Conservation (phyloP, 2,888 invertebrate species). For the Napeogenes sylphis region DNA sequence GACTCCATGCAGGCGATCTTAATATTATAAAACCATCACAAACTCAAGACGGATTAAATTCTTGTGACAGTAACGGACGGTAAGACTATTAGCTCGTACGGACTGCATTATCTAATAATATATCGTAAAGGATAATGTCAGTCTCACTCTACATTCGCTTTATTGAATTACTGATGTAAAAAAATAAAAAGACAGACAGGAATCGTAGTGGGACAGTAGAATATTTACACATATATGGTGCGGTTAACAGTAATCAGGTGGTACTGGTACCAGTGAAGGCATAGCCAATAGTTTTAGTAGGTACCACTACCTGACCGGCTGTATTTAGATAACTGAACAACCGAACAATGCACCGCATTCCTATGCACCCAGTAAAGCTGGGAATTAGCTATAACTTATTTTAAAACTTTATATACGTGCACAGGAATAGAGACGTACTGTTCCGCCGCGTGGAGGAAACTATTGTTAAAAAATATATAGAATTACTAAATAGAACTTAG, state of each 20-base stretch:
- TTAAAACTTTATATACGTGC: conserved; percentile 38
- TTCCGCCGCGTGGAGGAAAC: background rate
- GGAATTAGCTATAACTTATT: conserved; percentile 62
- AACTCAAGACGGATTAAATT: conserved; percentile 12
- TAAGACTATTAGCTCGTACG: conserved; percentile 13
- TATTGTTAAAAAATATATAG: background rate
- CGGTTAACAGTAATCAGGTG: no score
- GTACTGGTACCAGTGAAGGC: no score
- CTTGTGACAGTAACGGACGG: conserved; percentile 17
- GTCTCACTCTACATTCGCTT: no score
- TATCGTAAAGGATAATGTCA: no score
- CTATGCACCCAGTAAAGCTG: conserved; percentile 44
- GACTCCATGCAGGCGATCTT: conserved; percentile 2
- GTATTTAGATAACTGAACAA: conserved; percentile 61
- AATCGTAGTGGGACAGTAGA: no score
- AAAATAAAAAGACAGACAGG: no score
- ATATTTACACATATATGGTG: no score
- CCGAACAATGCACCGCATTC: conserved; percentile 53
- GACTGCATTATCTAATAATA: background rate
- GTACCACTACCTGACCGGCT: conserved; percentile 31
- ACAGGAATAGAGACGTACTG: conserved; percentile 1
- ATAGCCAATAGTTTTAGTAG: no score
- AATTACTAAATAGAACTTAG: no score
- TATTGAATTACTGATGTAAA: no score
- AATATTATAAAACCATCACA: conserved; percentile 12